Evolutionary conservation across 2,113 vertebrate species (phyloP).

Genomic region (Austrofundulus limnaeus): DNA sequence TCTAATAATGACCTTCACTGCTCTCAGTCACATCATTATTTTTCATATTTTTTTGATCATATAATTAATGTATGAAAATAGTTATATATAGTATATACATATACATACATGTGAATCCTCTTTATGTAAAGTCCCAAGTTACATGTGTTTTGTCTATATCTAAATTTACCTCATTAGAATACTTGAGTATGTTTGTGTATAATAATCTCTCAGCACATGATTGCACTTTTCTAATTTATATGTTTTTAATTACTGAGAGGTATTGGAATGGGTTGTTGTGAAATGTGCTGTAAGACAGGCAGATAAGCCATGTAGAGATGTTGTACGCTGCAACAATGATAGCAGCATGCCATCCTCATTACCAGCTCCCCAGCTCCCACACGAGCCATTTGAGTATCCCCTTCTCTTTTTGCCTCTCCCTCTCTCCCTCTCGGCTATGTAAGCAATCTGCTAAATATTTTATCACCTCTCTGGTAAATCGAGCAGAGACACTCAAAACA

Average conservation of each 20-base stretch:
- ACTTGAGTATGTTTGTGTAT: neutral
- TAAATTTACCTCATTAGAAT: too few species aligned
- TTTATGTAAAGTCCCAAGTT: too few species aligned
- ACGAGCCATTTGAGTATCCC: conserved; percentile 64
- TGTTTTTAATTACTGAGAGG: conserved; percentile 64
- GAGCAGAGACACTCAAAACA: conserved; percentile 62
- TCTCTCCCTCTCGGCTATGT: conserved; percentile 58
- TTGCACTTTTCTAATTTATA: conserved; percentile 47
- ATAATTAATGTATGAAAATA: too few species aligned
- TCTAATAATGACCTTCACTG: neutral
- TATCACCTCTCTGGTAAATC: conserved; percentile 71
- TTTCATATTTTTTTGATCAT: neutral
- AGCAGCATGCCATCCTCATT: conserved; percentile 69
- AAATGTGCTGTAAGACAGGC: conserved; percentile 48
- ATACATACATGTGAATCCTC: too few species aligned
- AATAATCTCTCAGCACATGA: conserved; percentile 26
- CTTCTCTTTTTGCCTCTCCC: conserved; percentile 19
- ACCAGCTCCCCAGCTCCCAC: conserved; percentile 66
- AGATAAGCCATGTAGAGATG: conserved; percentile 58
- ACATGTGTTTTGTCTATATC: too few species aligned
- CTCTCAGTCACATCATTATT: neutral
- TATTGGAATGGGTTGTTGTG: conserved; percentile 20
- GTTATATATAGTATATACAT: too few species aligned
- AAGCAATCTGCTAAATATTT: conserved; percentile 78
- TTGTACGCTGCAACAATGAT: conserved; percentile 62